Base-by-base conservation (phyloP, 2,888 invertebrate species). In the Schizaphis graminum region DNA sequence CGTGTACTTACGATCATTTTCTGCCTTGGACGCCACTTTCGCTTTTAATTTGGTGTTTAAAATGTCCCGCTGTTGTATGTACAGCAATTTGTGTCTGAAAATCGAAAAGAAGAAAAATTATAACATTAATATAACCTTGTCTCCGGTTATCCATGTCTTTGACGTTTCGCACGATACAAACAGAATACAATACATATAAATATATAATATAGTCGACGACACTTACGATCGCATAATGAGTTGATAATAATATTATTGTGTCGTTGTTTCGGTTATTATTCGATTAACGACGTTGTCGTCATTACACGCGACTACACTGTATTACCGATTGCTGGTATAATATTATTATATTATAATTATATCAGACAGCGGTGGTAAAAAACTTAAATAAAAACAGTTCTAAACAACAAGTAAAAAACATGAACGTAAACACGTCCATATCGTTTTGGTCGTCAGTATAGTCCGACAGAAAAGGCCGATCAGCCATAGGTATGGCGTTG, bases 381-480 rank as follows among this genome's bases (percentile, higher is more conserved):
- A 90, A 41, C 47, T 97, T 98, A 95, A 98, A 96, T 35, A 98
- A 96, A 49, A 98, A 97, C 89, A 98, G 98, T 96, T 98, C 98
- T 96, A 98, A 97, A 95, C 98, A 97, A 95, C 98, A 98, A 92
- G 98, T 96, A 95, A 98, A 97, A 95, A 98, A 98, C 87, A 98
- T 96, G 57, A 98, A 97, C 96, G 98, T 97, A 95, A 98, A 97
- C 26, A 98, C 97, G 1, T 97, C 97, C 96, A 98, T 97, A 96
- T 97, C 97, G 90, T 96, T 96, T 87, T 95, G 95, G 91, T 85
- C 90, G 57, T 61, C 88, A 47, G 3, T 24, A 49, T 49, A 56
- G 10, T 86, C 85, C 3, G 93, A 49, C 85, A 13, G 3, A 67
- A 94, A 90, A 56, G 86, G 85, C 84, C 90, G 44, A 21, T 94